phyloP scores from a whole-genome alignment of 2,113 vertebrate species.

The Taxidea taxus region DNA sequence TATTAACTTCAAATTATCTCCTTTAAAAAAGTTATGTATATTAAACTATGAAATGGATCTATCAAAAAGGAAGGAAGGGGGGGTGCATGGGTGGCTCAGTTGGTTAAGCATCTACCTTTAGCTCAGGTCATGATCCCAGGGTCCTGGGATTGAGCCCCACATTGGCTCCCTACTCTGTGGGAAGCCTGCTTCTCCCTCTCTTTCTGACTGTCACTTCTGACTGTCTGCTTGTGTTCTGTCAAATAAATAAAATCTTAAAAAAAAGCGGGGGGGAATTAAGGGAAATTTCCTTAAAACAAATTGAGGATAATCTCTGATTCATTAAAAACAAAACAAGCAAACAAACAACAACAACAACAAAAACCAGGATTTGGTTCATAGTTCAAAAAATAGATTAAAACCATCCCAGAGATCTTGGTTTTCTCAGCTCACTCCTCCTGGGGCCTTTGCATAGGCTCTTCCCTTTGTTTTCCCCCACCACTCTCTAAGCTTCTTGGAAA shows the following conservation, averaged over 20 bases:
- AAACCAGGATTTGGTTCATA: background rate
- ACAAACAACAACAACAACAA: background rate
- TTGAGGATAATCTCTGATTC: background rate
- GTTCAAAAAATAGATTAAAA: constrained; percentile 5
- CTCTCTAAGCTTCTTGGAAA: background rate
- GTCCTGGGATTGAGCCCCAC: too few species aligned
- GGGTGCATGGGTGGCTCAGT: too few species aligned
- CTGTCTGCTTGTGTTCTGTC: too few species aligned
- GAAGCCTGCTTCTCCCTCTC: too few species aligned
- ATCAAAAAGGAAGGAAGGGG: background rate
- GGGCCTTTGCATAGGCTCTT: background rate
- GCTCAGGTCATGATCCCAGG: too few species aligned
- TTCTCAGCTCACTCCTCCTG: background rate
- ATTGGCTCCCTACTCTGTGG: too few species aligned
- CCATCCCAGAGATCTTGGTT: background rate
- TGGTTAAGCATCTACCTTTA: too few species aligned
- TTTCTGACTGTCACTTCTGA: too few species aligned
- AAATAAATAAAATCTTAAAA: background rate
- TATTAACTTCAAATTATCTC: background rate
- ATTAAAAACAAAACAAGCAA: background rate
- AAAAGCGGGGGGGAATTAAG: background rate
- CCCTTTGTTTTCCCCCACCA: background rate
- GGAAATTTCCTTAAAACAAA: background rate
- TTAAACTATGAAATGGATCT: background rate
- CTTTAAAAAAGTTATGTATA: background rate